phyloP scores from a whole-genome alignment of 2,888 invertebrate genomes.

The Hypercompe scribonia region DNA sequence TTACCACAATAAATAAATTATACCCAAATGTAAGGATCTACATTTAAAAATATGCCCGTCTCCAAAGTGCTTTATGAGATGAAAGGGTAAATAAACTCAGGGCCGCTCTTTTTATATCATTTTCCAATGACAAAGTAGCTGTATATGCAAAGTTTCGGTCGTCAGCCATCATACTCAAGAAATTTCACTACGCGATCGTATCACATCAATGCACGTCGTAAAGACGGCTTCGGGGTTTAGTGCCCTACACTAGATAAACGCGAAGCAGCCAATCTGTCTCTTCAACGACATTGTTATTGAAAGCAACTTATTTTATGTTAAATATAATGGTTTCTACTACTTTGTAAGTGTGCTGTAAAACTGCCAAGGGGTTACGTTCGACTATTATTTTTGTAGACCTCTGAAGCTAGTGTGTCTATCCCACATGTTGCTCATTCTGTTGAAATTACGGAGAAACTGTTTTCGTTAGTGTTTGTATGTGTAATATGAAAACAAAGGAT shows the following conservation, averaged over 20 bases:
- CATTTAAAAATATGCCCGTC: too few species aligned
- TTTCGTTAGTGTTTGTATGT: neutral
- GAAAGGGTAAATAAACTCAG: too few species aligned
- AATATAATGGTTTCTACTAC: neutral
- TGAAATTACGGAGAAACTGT: neutral
- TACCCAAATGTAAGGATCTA: too few species aligned
- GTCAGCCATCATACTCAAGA: slow-evolving; percentile 16
- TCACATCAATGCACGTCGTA: slow-evolving; percentile 16
- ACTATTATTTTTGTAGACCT: neutral
- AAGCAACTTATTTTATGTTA: slow-evolving; percentile 3
- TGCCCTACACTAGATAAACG: slow-evolving; percentile 17
- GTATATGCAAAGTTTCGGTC: slow-evolving; percentile 3
- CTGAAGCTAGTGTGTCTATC: neutral
- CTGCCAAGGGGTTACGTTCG: neutral
- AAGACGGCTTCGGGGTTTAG: slow-evolving; percentile 11
- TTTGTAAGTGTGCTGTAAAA: neutral
- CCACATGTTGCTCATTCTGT: neutral
- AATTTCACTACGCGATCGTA: slow-evolving; percentile 5
- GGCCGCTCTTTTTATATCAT: too few species aligned
- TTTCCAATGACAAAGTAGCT: slow-evolving; percentile 8
- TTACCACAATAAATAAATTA: too few species aligned
- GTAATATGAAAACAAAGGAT: neutral
- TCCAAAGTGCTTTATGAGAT: too few species aligned
- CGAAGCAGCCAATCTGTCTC: slow-evolving; percentile 17
- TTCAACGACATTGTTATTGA: slow-evolving; percentile 13